Evolutionary conservation across 2,113 vertebrate genomes (phyloP).

Genomic region (Malurus cyaneus): DNA sequence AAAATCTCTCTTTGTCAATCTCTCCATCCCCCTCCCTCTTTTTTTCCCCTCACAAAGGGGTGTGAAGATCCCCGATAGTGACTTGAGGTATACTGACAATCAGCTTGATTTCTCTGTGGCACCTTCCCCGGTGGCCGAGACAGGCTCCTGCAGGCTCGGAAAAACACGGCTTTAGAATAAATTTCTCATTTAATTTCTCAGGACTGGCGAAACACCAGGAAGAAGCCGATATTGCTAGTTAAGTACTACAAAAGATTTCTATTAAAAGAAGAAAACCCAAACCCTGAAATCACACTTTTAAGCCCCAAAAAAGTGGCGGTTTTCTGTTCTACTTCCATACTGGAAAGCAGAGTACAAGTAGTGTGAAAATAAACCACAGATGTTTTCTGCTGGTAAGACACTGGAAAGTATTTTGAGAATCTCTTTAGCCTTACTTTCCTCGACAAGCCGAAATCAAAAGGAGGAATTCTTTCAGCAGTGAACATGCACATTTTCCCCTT

Average conservation of each 20-base stretch:
- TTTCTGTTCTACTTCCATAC: background rate
- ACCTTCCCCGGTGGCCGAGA: background rate
- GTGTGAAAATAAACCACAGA: background rate
- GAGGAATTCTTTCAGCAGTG: background rate
- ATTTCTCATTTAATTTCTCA: background rate
- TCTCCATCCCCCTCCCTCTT: rapidly evolving
- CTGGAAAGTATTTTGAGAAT: background rate
- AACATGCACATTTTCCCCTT: slow-evolving; percentile 2
- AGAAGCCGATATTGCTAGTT: background rate
- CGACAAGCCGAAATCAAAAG: background rate
- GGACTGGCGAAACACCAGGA: background rate
- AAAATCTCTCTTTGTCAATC: background rate
- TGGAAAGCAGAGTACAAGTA: background rate
- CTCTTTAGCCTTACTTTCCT: background rate
- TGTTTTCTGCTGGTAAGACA: background rate
- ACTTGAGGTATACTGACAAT: background rate
- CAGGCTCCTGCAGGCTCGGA: background rate
- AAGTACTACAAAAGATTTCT: background rate
- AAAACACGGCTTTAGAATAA: background rate
- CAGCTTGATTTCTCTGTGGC: background rate
- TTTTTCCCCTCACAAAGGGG: background rate
- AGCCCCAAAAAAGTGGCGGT: background rate
- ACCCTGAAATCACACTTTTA: background rate
- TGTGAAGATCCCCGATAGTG: background rate
- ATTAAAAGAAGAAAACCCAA: background rate